Evolutionary conservation across 2,797 vertebrate genomes (phyloP).

Genomic region (Eptatretus atami): DNA sequence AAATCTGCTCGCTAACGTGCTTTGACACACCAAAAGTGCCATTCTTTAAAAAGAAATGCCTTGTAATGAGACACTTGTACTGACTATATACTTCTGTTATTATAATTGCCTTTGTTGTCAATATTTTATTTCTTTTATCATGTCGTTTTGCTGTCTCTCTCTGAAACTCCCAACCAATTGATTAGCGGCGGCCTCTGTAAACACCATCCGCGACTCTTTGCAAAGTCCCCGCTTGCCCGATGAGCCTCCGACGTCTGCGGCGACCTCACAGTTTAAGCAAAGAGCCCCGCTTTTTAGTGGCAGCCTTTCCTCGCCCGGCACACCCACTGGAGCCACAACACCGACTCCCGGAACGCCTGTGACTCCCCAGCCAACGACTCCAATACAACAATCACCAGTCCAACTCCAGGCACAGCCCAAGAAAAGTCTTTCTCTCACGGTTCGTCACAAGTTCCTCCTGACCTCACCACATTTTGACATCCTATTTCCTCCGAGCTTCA

Average conservation of each 20-base stretch:
- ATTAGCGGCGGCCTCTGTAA: constrained; percentile 15
- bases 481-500: too few relatives aligned
- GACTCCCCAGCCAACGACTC: constrained; percentile 26
- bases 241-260: constrained; percentile 21
- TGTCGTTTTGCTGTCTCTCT: neutral
- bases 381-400: constrained; percentile 23
- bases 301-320: constrained; percentile 26
- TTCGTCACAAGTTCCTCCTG: constrained; percentile 13
- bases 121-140: neutral
- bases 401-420: constrained; percentile 41
- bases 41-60: too few relatives aligned
- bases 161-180: constrained; percentile 16
- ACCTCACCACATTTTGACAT: too few relatives aligned
- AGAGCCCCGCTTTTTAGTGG: constrained; percentile 81
- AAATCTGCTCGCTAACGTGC: too few relatives aligned
- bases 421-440: constrained; percentile 70
- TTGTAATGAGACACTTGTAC: neutral
- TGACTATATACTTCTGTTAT: neutral
- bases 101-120: neutral
- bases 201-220: constrained; percentile 32
- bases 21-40: too few relatives aligned
- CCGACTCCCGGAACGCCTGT: constrained; percentile 18
- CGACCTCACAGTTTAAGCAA: constrained; percentile 60
- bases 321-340: constrained; percentile 21
- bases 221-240: constrained; percentile 44